Evolutionary conservation across 1,140 invertebrate genomes (phyloP).

Genomic region (Phymorhynchus buccinoides): DNA sequence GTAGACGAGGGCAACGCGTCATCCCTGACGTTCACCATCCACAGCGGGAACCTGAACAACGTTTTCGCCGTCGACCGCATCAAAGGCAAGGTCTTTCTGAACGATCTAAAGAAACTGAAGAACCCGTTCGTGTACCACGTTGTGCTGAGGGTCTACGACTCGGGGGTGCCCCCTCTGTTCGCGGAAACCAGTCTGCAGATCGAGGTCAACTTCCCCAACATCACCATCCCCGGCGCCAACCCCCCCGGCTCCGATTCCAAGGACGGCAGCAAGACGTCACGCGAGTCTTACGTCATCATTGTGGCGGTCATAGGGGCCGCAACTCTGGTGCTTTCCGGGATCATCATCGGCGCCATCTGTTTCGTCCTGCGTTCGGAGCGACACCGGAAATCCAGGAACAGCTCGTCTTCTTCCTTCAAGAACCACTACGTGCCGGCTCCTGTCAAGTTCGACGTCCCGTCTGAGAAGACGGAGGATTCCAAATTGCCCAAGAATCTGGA

Average conservation of each 20-base stretch:
- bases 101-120: conserved; percentile 49
- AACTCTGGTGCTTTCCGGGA: conserved; percentile 45
- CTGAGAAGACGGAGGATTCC: neutral
- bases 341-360: conserved; percentile 52
- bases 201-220: conserved; percentile 49
- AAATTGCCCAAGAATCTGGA: neutral
- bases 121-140: conserved; percentile 42
- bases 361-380: conserved; percentile 46
- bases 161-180: conserved; percentile 34
- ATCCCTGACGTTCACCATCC: conserved; percentile 90
- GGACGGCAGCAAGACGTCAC: neutral
- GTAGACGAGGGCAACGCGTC: conserved; percentile 82
- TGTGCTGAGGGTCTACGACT: conserved; percentile 42
- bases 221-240: neutral
- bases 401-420: conserved; percentile 24
- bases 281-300: conserved; percentile 51
- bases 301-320: conserved; percentile 50
- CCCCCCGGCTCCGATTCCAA: neutral
- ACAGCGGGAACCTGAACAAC: conserved; percentile 83
- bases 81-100: conserved; percentile 84
- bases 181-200: conserved; percentile 44
- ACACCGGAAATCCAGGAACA: conserved; percentile 8
- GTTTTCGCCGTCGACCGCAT: conserved; percentile 89
- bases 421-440: conserved; percentile 33
- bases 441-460: neutral